Evolutionary conservation across 2,888 invertebrate species (phyloP), one percentile per base, ranked within the genome.

Genomic region (Archips xylosteana): DNA sequence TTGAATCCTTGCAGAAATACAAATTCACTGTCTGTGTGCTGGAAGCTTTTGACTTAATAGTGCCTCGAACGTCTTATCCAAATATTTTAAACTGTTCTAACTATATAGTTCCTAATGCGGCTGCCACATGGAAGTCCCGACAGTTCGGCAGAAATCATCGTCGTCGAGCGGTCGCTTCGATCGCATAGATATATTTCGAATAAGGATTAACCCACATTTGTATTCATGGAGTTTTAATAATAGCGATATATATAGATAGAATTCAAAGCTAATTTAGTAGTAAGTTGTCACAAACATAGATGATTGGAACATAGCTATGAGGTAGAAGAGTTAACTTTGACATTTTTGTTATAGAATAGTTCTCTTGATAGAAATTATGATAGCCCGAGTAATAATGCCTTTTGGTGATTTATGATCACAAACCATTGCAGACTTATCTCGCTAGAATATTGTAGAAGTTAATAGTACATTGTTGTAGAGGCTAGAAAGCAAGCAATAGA

Each of bases 321-420:
- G 9, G 6, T 34, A 47, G 23, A 68, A 34, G n/a, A 60, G 6
- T 39, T 15, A 59, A 36, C 23, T 49, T 36, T 51, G 69, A 61
- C 69, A 69, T 69, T 61, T 36, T 57, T 57, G 32, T 57, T 32
- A 57, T 57, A 57, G 32, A 57, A 57, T 57, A 57, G 32, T 32
- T 57, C 54, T 32, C 8, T 57, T 32, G 32, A 15, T 32, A 12
- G 32, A 32, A 32, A 32, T 8, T 15, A 12, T 5, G 10, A 23
- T 10, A 23, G 23, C 5, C 23, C 4, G 23, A 9, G 9, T 23
- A 10, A 2, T n/a, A 49, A 49, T n/a, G 8, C 54, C 54, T 23
- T 54, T 15, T 23, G 0, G 8, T 2, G 23, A 8, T 15, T 54
- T 23, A 3, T 45, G 23, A 15, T 45, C 42, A 63, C 45, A 39